Percentiles rank a stretch among this genome's conserved stretches.
Conservation (phyloP, 1,140 invertebrate genomes). For the Leptopilina clavipes region DNA sequence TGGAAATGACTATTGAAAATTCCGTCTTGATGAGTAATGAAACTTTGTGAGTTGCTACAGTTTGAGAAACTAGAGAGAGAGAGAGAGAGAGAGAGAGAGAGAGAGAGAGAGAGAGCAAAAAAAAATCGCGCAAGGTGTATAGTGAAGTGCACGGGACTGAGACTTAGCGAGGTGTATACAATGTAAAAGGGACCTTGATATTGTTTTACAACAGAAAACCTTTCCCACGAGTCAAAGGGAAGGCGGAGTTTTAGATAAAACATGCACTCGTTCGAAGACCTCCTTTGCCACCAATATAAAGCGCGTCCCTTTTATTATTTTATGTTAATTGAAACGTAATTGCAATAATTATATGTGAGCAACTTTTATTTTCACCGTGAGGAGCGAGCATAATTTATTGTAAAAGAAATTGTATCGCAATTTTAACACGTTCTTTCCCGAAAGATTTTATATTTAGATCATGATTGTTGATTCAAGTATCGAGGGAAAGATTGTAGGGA, state of each 20-base stretch:
- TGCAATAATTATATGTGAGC: not conserved
- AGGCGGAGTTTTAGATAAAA: slow-evolving; percentile 28
- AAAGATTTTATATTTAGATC: not conserved
- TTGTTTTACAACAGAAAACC: slow-evolving; percentile 57
- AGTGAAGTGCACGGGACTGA: slow-evolving; percentile 41
- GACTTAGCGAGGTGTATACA: slow-evolving; percentile 42
- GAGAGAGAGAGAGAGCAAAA: not conserved
- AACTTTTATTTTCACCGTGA: slow-evolving; percentile 4
- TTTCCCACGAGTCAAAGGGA: slow-evolving; percentile 51
- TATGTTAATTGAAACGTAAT: slow-evolving; percentile 8
- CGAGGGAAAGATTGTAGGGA: too few species aligned
- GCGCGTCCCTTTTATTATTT: not conserved
- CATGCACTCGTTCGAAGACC: slow-evolving; percentile 2
- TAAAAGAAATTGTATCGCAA: not conserved
- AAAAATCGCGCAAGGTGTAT: slow-evolving; percentile 44
- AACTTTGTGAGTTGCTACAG: slow-evolving; percentile 12
- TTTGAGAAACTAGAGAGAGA: slow-evolving; percentile 41
- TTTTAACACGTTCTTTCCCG: not conserved
- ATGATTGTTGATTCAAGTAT: too few species aligned
- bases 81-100: too few species aligned
- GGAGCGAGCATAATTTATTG: not conserved
- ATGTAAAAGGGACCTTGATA: slow-evolving; percentile 56
- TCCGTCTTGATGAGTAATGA: slow-evolving; percentile 52
- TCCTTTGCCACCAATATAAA: not conserved
- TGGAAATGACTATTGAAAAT: slow-evolving; percentile 48